Evolutionary conservation across 2,797 vertebrate species (phyloP).

Genomic region (Leuciscus waleckii): DNA sequence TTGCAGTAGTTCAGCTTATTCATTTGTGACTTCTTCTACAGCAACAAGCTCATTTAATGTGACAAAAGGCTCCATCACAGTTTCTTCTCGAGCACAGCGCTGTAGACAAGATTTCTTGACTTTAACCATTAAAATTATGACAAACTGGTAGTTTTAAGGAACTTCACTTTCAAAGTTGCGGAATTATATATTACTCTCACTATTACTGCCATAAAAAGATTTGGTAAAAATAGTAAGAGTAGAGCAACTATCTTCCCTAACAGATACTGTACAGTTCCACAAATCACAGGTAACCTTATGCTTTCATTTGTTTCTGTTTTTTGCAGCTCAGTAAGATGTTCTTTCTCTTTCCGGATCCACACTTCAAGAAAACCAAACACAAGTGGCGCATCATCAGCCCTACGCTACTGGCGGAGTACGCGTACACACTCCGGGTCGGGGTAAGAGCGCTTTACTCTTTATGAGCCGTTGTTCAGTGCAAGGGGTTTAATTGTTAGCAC

Average conservation of each 20-base stretch:
- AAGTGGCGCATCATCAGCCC: conserved; percentile 95
- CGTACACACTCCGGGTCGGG: conserved; percentile 85
- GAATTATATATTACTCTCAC: background rate
- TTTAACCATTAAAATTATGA: background rate
- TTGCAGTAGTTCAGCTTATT: no score
- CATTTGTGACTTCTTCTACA: no score
- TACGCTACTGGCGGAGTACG: conserved; percentile 90
- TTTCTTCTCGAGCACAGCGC: no score
- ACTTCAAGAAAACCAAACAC: conserved; percentile 95
- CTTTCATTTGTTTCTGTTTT: background rate
- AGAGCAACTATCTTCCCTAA: no score
- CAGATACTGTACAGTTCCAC: background rate
- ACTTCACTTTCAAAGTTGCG: background rate
- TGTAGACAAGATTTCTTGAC: background rate
- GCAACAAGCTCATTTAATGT: no score
- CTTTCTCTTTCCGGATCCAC: conserved; percentile 94
- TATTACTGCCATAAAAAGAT: background rate
- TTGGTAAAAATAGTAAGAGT: no score
- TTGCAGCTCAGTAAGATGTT: conserved; percentile 92
- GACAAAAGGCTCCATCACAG: no score
- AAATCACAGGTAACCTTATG: background rate
- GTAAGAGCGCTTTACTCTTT: conserved; percentile 74
- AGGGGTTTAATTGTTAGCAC: conserved; percentile 7
- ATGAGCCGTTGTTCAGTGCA: conserved; percentile 25
- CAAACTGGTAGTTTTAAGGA: background rate